These are phyloP conservation scores for Halisarca cf. caerulea DNA, from an alignment of 37 sponge, comb jelly and placozoan genomes.

Conservation along the genomic window DNA sequence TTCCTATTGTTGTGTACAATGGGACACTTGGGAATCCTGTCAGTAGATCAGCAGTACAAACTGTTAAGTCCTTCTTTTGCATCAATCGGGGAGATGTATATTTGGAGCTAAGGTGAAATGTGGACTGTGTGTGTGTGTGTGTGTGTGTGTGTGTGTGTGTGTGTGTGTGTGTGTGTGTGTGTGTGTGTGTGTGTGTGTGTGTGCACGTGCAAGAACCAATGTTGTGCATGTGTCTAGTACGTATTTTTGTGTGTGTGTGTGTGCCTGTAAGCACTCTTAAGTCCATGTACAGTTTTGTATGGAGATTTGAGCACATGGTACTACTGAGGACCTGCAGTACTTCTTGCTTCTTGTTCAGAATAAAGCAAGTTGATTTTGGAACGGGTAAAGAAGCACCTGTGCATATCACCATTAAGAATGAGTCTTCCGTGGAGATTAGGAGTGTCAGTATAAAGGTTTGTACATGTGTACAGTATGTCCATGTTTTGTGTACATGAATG, in stretches of 20 bases:
- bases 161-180: too few species aligned
- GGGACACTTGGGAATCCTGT: neutral
- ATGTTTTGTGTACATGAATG: neutral
- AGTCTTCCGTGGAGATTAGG: neutral
- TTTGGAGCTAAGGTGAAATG: neutral
- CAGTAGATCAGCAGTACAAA: neutral
- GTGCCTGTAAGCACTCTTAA: too few species aligned
- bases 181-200: too few species aligned
- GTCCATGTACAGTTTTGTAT: too few species aligned
- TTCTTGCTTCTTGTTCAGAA: neutral
- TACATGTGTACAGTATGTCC: neutral
- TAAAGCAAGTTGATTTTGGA: neutral
- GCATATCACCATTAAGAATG: neutral
- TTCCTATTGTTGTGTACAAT: neutral
- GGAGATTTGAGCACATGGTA: neutral
- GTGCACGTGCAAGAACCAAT: too few species aligned
- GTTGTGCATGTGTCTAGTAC: too few species aligned
- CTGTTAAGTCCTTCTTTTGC: slow-evolving; percentile 14
- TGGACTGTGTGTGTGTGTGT: too few species aligned
- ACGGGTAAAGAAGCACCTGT: neutral
- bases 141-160: too few species aligned
- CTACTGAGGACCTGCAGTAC: neutral
- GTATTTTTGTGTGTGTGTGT: too few species aligned
- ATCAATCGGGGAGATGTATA: neutral
- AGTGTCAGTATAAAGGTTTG: slow-evolving; percentile 16